Conservation (phyloP, 2,113 vertebrate genomes). For the Sula dactylatra region DNA sequence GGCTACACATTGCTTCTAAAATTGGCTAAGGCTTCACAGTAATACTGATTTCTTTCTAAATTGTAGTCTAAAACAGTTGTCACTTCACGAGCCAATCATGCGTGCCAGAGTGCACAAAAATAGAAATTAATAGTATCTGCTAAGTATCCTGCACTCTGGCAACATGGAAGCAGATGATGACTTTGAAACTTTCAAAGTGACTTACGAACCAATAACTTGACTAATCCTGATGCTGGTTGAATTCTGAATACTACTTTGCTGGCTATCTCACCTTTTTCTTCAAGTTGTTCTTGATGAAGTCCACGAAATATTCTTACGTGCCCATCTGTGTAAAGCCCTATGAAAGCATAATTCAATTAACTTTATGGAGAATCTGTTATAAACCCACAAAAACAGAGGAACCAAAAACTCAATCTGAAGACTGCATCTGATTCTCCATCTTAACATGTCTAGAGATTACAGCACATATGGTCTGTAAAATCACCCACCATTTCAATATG, state of each 20-base stretch:
- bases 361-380: not conserved
- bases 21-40: not conserved
- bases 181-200: not conserved
- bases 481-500: not conserved
- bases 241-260: not conserved
- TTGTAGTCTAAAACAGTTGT: not conserved
- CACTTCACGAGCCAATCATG: not conserved
- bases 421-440: not conserved
- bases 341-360: not conserved
- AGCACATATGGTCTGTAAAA: conserved; percentile 33
- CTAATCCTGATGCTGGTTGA: not conserved
- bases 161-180: not conserved
- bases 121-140: not conserved
- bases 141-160: not conserved
- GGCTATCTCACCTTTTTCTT: not conserved
- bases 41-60: not conserved
- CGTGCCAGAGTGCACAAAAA: not conserved
- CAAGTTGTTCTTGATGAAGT: not conserved
- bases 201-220: not conserved
- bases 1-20: conserved; percentile 13
- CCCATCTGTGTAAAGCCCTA: not conserved
- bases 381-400: not conserved
- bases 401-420: not conserved
- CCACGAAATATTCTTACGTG: not conserved
- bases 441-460: not conserved